Conservation (phyloP, 2,113 vertebrate genomes). For the Podilymbus podiceps region DNA sequence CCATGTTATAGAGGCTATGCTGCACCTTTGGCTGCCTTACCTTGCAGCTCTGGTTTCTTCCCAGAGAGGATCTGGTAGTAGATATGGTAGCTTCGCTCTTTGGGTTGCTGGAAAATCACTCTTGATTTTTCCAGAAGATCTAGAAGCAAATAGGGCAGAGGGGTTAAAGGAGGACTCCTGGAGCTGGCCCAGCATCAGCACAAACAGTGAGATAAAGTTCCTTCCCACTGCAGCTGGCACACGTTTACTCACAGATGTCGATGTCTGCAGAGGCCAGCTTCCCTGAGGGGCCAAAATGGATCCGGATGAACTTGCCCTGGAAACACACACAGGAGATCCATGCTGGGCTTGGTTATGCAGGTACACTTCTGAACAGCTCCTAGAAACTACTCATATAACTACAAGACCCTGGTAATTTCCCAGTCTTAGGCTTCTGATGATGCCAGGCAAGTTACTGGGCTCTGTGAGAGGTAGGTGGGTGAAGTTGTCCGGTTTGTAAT, state of each 20-base stretch:
- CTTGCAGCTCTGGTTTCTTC: slow-evolving; percentile 91
- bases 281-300: slow-evolving; percentile 91
- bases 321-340: background rate
- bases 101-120: slow-evolving; percentile 94
- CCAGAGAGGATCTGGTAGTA: slow-evolving; percentile 94
- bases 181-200: background rate
- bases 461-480: background rate
- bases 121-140: slow-evolving; percentile 95
- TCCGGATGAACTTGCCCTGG: slow-evolving; percentile 94
- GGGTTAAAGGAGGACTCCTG: background rate
- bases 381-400: background rate
- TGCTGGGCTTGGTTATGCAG: background rate
- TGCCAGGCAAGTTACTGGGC: background rate
- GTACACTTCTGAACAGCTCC: background rate
- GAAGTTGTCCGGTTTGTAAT: background rate
- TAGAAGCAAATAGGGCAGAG: slow-evolving; percentile 41
- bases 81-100: slow-evolving; percentile 91
- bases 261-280: slow-evolving; percentile 91
- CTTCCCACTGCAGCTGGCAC: background rate
- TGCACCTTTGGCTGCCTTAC: slow-evolving; percentile 58
- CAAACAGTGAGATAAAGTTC: background rate
- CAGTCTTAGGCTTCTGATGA: background rate
- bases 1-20: background rate
- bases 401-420: background rate
- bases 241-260: slow-evolving; percentile 86